A percentile compares a stretch with the other conserved stretches of the same genome.
phyloP scores from a whole-genome alignment of 2,797 vertebrate genomes.

The Cryptoblepharus egeriae region DNA sequence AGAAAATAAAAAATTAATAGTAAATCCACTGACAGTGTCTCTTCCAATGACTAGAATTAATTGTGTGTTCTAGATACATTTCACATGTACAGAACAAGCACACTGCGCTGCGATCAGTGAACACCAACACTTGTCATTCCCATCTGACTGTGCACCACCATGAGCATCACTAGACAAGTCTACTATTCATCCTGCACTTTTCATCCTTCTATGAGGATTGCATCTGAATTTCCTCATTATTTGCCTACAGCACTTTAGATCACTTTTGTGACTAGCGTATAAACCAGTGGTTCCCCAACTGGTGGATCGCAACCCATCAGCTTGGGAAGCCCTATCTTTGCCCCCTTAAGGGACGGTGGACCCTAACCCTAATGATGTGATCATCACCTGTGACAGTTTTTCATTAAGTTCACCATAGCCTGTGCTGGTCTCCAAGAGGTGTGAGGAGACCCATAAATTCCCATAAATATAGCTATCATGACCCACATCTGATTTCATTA shows the following conservation, averaged over 20 bases:
- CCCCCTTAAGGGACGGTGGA: no score
- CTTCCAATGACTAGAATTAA: background rate
- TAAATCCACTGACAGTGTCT: background rate
- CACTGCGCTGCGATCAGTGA: slow-evolving; percentile 1
- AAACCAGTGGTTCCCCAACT: no score
- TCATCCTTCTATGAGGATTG: background rate
- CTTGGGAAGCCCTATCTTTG: no score
- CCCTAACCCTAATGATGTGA: no score
- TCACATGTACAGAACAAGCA: background rate
- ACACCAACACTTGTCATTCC: slow-evolving; percentile 9
- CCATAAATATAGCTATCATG: no score
- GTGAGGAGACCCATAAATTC: no score
- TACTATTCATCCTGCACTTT: background rate
- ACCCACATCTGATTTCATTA: no score
- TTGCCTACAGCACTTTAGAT: background rate
- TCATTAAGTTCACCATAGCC: no score
- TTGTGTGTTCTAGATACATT: background rate
- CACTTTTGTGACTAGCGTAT: background rate
- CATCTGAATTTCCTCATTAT: background rate
- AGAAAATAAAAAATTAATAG: rapidly evolving
- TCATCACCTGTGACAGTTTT: no score
- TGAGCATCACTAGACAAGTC: background rate
- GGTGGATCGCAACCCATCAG: no score
- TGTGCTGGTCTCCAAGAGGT: no score
- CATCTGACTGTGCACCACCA: background rate